A percentile compares a stretch with the other conserved stretches of the same genome.
Evolutionary conservation across 2,797 vertebrate species (phyloP).

Genomic region (Xyrichtys novacula): DNA sequence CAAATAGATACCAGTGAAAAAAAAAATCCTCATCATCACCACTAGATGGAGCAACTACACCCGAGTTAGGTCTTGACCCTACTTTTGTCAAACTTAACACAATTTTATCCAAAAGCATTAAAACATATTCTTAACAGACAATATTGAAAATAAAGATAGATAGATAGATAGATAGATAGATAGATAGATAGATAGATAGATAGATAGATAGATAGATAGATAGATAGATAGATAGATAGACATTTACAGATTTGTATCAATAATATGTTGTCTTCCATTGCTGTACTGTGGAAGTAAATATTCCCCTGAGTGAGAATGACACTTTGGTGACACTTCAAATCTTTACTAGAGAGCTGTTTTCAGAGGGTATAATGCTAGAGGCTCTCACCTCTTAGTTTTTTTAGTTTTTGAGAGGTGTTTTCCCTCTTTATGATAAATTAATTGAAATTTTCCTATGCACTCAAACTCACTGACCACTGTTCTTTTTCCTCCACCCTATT

Average conservation of each 20-base stretch:
- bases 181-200: slow-evolving; percentile 15
- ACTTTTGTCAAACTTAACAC: background rate
- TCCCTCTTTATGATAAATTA: background rate
- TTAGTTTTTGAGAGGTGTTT: background rate
- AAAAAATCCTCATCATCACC: slow-evolving; percentile 42
- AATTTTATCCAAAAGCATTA: no score
- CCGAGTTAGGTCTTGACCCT: background rate
- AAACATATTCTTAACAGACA: background rate
- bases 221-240: slow-evolving; percentile 6
- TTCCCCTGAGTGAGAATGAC: background rate
- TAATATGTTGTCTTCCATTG: background rate
- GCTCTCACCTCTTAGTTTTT: background rate
- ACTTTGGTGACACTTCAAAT: background rate
- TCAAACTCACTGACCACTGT: background rate
- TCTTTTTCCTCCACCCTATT: background rate
- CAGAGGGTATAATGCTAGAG: no score
- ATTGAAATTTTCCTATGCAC: background rate
- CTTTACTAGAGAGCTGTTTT: background rate
- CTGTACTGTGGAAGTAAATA: background rate
- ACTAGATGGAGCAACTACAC: slow-evolving; percentile 69
- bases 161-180: slow-evolving; percentile 34
- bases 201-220: slow-evolving; percentile 21
- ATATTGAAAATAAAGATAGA: background rate
- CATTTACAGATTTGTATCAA: background rate
- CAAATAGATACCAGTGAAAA: background rate